A percentile compares a stretch with the other conserved stretches of the same genome.
Conservation (phyloP, 2,113 vertebrate genomes). For the Microtus ochrogaster region DNA sequence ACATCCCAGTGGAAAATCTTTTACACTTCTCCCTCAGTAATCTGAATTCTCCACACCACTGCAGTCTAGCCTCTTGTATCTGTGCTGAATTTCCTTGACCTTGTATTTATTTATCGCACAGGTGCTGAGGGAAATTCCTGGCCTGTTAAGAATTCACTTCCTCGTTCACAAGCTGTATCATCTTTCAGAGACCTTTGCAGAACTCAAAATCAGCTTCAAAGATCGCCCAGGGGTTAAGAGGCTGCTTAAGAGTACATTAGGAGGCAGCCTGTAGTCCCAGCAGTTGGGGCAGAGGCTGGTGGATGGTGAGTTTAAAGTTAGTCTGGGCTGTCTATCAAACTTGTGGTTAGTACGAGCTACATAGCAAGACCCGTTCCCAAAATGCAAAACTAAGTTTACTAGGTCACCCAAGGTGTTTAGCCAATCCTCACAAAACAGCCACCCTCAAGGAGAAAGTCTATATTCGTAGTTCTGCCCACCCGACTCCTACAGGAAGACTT, state of each 20-base stretch:
- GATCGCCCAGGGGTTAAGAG: neutral
- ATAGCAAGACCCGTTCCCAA: neutral
- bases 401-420: constrained; percentile 14
- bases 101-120: neutral
- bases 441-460: neutral
- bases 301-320: neutral
- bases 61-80: neutral
- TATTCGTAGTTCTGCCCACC: neutral
- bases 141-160: neutral
- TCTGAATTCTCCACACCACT: neutral
- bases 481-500: constrained; percentile 1
- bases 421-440: constrained; percentile 21
- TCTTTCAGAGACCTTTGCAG: neutral
- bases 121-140: neutral
- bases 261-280: neutral
- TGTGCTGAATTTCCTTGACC: neutral
- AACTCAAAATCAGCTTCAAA: constrained; percentile 18
- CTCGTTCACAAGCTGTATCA: neutral
- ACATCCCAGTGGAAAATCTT: neutral
- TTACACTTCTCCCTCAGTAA: neutral
- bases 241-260: neutral
- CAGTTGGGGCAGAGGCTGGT: neutral
- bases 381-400: neutral
- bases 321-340: neutral
- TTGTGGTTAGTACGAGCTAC: neutral